These are phyloP conservation scores for Crax fasciolata DNA, from an alignment of 2,797 vertebrate genomes.

Conservation along the genomic window DNA sequence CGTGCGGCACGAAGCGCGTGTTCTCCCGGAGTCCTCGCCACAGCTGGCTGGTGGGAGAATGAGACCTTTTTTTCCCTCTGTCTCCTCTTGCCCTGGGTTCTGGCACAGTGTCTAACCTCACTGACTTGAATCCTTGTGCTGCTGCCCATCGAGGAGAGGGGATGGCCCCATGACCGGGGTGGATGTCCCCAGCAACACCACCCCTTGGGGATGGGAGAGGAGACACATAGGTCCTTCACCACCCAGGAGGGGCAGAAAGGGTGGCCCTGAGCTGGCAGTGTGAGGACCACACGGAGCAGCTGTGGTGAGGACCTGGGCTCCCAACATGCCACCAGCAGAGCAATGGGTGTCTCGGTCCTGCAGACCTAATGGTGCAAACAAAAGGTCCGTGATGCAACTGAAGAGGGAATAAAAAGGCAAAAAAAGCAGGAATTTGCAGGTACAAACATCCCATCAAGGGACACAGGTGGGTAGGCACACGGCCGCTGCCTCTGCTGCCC, in stretches of 20 bases:
- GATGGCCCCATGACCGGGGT: rapidly evolving
- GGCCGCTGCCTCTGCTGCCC: neutral
- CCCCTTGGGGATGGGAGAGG: rapidly evolving
- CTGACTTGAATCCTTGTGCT: neutral
- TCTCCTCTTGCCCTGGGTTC: neutral
- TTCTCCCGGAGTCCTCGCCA: neutral
- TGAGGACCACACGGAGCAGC: neutral
- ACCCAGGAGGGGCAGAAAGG: neutral
- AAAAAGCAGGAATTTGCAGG: neutral
- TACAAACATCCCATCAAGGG: neutral
- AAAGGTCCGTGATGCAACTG: rapidly evolving
- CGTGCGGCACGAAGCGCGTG: neutral
- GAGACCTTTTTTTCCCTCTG: neutral
- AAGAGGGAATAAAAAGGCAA: neutral
- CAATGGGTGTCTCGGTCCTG: neutral
- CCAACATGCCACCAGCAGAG: neutral
- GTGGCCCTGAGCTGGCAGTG: neutral
- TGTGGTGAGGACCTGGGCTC: neutral
- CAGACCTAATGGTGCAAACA: rapidly evolving
- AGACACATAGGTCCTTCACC: neutral
- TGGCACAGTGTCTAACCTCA: rapidly evolving
- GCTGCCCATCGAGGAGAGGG: rapidly evolving
- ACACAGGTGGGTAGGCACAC: rapidly evolving
- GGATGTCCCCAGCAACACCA: neutral
- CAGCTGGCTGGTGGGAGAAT: neutral